Percentiles rank a stretch among this genome's conserved stretches.
Evolutionary conservation across 1,140 invertebrate genomes (phyloP).

Genomic region (Musca vetustissima): DNA sequence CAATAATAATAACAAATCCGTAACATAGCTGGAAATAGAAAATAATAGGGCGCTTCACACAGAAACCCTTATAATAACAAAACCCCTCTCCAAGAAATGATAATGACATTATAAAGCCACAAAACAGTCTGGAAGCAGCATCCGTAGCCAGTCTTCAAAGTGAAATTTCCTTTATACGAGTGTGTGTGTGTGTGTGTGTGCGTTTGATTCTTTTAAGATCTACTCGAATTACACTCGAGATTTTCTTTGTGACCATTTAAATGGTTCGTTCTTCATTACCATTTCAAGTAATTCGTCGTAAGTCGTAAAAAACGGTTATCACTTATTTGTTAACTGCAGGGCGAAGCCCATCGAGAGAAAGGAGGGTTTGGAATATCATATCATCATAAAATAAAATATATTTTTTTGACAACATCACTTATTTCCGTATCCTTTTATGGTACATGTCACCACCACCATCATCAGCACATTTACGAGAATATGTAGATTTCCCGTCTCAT

Average conservation of each 20-base stretch:
- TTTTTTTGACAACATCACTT: slow-evolving; percentile 8
- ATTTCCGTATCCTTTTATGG: slow-evolving; percentile 18
- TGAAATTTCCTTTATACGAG: too few species aligned
- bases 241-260: too few species aligned
- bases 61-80: neutral
- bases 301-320: slow-evolving; percentile 12
- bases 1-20: too few species aligned
- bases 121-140: neutral
- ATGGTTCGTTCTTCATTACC: too few species aligned
- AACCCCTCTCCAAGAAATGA: neutral
- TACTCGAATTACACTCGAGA: too few species aligned
- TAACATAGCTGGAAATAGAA: too few species aligned
- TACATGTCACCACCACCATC: neutral
- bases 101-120: slow-evolving; percentile 7
- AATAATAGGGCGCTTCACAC: too few species aligned
- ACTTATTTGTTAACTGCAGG: slow-evolving; percentile 19
- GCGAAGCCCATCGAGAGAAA: too few species aligned
- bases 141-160: too few species aligned
- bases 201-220: too few species aligned
- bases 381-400: slow-evolving; percentile 19
- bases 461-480: neutral
- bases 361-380: neutral
- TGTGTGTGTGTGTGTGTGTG: too few species aligned
- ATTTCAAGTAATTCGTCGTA: too few species aligned
- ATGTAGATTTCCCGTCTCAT: neutral